Base-by-base conservation (phyloP, 2,797 vertebrate genomes). In the Hemibagrus guttatus region DNA sequence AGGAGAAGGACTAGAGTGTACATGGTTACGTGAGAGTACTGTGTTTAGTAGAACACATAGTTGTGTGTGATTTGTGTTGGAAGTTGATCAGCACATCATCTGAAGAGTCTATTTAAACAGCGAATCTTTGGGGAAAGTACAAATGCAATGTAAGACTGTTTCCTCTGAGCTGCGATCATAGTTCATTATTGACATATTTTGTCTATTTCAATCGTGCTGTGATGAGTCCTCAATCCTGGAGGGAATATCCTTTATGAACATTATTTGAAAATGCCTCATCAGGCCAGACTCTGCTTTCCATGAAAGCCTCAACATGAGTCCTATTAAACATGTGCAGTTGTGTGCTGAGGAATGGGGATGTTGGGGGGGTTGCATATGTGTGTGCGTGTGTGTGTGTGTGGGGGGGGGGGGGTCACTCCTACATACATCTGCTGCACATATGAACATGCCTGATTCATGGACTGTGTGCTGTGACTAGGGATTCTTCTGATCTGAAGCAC, bases 391-490 rank as follows among this genome's bases (percentile, higher is more conserved):
- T n/a, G n/a, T n/a, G n/a, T n/a, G n/a, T n/a, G n/a, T n/a, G 28
- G 12, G 16, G 35, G 49, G 74, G 74, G 82, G 63, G 88, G 85
- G n/a, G 61, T 75, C 52, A 87, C 84, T 82, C 84, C 82, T 87
- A 88, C 56, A 89, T 86, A 88, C 89, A 91, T 92, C 91, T 91
- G 92, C 89, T 85, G 31, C 35, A 85, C 91, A 92, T 85, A 90
- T 90, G 90, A 91, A 87, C 84, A 86, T 80, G 79, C 59, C 56
- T 78, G 56, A 31, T 54, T 4, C 86, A 86, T 84, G 58, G 81
- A 81, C 56, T 46, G 49, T 80, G 6, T 17, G 31, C 31, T 83
- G 19, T 39, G 75, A 3, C 26, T 59, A 64, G 6, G 68, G 56
- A 63, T 84, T 72, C 72, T 58, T 85, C 46, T 69, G 46, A 79